These are phyloP conservation scores for Leguminivora glycinivorella DNA, from an alignment of 1,140 invertebrate genomes.

Conservation along the genomic window DNA sequence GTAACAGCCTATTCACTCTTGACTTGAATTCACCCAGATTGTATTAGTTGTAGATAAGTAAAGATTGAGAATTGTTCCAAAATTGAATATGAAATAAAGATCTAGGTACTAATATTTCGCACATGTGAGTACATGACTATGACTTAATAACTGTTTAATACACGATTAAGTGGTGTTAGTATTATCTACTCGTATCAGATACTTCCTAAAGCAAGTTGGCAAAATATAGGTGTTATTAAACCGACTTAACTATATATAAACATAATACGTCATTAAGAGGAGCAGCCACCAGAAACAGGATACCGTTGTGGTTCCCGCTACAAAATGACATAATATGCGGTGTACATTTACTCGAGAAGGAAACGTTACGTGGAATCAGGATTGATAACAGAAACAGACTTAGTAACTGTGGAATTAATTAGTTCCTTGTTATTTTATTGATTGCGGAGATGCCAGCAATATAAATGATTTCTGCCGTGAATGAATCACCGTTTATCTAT, in stretches of 20 bases:
- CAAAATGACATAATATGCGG: conserved; percentile 32
- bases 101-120: too few relatives aligned
- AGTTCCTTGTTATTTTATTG: too few relatives aligned
- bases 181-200: not conserved
- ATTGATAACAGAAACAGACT: not conserved
- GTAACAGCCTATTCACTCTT: too few relatives aligned
- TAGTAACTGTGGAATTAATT: not conserved
- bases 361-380: conserved; percentile 1
- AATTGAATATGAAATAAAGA: too few relatives aligned
- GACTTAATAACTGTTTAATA: too few relatives aligned
- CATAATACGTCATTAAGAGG: conserved; percentile 37
- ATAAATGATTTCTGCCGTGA: too few relatives aligned
- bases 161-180: too few relatives aligned
- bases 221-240: not conserved
- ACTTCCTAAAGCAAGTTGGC: not conserved
- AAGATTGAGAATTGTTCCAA: too few relatives aligned
- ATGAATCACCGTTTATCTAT: too few relatives aligned
- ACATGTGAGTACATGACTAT: too few relatives aligned
- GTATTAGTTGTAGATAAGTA: too few relatives aligned
- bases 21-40: too few relatives aligned
- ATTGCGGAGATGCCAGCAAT: not conserved
- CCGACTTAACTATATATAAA: not conserved
- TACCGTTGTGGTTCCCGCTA: conserved; percentile 53
- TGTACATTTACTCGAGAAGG: not conserved
- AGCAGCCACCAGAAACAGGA: conserved; percentile 51